These are phyloP conservation scores for Holacanthella duospinosa DNA, from an alignment of 2,888 invertebrate genomes.

Conservation along the genomic window DNA sequence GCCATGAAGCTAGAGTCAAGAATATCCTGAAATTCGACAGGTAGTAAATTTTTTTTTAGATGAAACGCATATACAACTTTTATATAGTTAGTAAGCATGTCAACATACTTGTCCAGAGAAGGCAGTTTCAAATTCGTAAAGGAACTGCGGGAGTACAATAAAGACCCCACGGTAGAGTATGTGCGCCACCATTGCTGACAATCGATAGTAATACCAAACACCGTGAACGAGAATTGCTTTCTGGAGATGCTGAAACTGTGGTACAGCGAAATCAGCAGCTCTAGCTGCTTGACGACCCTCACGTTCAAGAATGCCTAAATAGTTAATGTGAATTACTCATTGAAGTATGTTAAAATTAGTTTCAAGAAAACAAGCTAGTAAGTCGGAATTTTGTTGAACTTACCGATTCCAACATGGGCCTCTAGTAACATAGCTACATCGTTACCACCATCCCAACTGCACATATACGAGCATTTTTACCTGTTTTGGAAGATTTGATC, in stretches of 20 bases:
- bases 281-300: constrained; percentile 53
- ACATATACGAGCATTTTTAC: constrained; percentile 51
- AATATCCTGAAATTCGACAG: constrained; percentile 57
- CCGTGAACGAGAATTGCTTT: constrained; percentile 69
- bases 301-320: constrained; percentile 47
- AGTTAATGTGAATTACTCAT: no score
- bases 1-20: constrained; percentile 66
- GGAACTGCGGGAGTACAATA: constrained; percentile 54
- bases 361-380: no score
- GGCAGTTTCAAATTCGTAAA: constrained; percentile 44
- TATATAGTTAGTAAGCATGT: neutral
- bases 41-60: no score
- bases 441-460: constrained; percentile 97
- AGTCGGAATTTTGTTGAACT: constrained; percentile 39
- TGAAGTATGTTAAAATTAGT: no score
- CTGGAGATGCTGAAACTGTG: constrained; percentile 67
- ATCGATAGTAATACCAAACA: constrained; percentile 66
- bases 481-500: constrained; percentile 54
- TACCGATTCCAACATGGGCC: constrained; percentile 83
- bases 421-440: constrained; percentile 98
- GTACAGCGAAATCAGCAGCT: constrained; percentile 76
- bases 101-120: constrained; percentile 45
- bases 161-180: constrained; percentile 78
- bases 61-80: neutral
- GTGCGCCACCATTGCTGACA: constrained; percentile 64